phyloP scores from a whole-genome alignment of 2,888 invertebrate species.

The Catonia carolina region DNA sequence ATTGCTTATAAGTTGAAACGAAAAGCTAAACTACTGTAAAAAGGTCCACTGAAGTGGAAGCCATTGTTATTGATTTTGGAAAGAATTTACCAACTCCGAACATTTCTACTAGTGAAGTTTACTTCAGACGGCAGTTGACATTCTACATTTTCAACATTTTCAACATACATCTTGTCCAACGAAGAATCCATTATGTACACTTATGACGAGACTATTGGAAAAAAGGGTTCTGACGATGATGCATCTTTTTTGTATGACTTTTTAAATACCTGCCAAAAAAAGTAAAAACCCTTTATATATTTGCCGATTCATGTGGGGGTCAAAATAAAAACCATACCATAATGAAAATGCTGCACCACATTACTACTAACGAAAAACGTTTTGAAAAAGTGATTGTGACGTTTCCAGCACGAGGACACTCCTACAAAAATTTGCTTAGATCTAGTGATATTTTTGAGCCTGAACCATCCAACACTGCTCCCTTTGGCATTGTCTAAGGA shows the following conservation, averaged over 20 bases:
- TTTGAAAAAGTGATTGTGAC: no score
- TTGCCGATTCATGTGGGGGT: constrained; percentile 24
- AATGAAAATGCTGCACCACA: no score
- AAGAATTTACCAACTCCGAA: constrained; percentile 2
- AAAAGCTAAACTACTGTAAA: neutral
- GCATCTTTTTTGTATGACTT: constrained; percentile 11
- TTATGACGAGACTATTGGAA: constrained; percentile 12
- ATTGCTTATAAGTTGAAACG: neutral
- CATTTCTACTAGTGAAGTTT: constrained; percentile 8
- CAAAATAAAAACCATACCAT: no score
- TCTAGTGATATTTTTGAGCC: no score
- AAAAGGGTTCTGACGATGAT: constrained; percentile 19
- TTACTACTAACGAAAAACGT: no score
- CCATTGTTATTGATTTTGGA: constrained; percentile 6
- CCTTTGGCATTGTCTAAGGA: no score
- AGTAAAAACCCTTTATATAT: constrained; percentile 9
- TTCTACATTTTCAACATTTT: constrained; percentile 20
- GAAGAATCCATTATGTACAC: constrained; percentile 11
- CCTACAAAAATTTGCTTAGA: no score
- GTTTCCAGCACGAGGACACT: no score
- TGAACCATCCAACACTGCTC: no score
- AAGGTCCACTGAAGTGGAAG: neutral
- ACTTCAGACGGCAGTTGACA: constrained; percentile 16
- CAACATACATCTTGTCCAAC: neutral
- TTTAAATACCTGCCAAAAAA: neutral